Evolutionary conservation across 1,140 invertebrate genomes (phyloP).

Genomic region (Andrena cerasifolii): DNA sequence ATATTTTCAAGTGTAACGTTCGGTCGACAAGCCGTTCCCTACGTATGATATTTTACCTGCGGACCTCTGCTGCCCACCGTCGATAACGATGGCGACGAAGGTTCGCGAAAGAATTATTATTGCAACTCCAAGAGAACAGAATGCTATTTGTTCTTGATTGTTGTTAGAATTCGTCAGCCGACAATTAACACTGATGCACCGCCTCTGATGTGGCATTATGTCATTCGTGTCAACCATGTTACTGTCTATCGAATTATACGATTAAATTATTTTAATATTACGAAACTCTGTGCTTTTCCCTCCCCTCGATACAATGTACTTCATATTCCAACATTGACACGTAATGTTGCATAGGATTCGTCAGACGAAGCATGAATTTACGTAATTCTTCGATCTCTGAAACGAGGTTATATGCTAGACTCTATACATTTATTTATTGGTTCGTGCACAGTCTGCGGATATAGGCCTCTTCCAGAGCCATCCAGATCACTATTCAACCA

Average conservation of each 20-base stretch:
- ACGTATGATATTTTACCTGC: neutral
- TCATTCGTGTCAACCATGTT: slow-evolving; percentile 44
- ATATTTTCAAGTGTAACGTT: neutral
- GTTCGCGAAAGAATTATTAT: slow-evolving; percentile 1
- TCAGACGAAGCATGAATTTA: too few species aligned
- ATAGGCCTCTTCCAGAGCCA: too few species aligned
- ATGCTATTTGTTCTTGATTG: neutral
- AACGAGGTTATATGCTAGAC: too few species aligned
- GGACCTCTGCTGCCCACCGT: neutral
- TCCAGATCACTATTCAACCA: too few species aligned
- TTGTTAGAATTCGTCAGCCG: slow-evolving; percentile 11
- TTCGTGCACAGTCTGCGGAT: too few species aligned
- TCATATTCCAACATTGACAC: too few species aligned
- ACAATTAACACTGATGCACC: slow-evolving; percentile 28
- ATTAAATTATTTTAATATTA: slow-evolving; percentile 78
- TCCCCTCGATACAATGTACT: neutral
- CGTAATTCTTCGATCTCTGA: too few species aligned
- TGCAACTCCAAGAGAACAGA: neutral
- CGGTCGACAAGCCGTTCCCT: neutral
- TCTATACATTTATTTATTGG: too few species aligned
- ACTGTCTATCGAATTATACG: slow-evolving; percentile 67
- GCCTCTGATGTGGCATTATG: slow-evolving; percentile 47
- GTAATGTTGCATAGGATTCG: too few species aligned
- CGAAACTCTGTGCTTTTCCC: slow-evolving; percentile 15
- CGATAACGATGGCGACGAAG: neutral